Evolutionary conservation across 1,140 invertebrate species (phyloP).

Genomic region (Ganaspis sp.): DNA sequence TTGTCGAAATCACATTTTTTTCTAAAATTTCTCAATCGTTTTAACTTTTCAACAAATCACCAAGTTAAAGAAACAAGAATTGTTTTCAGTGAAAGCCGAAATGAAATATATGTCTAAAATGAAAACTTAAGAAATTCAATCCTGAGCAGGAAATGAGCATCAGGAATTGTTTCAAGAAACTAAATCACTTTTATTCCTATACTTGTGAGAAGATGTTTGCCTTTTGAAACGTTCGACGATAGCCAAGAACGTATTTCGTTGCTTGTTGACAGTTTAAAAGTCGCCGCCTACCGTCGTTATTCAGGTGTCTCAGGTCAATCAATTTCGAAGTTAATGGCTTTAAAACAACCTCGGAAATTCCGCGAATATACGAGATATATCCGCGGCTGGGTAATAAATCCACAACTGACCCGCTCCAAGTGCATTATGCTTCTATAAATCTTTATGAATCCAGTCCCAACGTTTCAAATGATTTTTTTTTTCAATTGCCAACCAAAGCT

Average conservation of each 20-base stretch:
- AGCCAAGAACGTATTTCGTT: constrained; percentile 21
- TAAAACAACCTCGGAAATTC: constrained; percentile 28
- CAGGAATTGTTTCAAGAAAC: not conserved
- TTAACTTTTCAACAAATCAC: too few relatives aligned
- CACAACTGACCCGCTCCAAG: constrained; percentile 18
- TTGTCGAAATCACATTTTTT: too few relatives aligned
- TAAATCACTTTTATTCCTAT: not conserved
- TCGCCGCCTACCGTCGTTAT: constrained; percentile 24
- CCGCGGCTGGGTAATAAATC: constrained; percentile 6
- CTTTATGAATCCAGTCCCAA: not conserved
- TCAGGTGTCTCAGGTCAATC: constrained; percentile 28
- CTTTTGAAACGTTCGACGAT: constrained; percentile 9
- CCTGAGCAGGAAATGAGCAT: not conserved
- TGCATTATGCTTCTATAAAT: constrained; percentile 13
- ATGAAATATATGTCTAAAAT: too few relatives aligned
- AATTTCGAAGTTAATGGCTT: constrained; percentile 26
- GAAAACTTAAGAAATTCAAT: too few relatives aligned
- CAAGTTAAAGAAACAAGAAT: too few relatives aligned
- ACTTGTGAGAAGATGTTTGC: not conserved
- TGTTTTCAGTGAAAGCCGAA: too few relatives aligned
- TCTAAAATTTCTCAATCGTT: too few relatives aligned
- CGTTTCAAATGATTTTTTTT: constrained; percentile 7
- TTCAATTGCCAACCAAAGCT: not conserved
- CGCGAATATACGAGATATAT: constrained; percentile 22
- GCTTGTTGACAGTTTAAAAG: constrained; percentile 25